Conservation (phyloP, 2,113 vertebrate species). For the Tiliqua scincoides region DNA sequence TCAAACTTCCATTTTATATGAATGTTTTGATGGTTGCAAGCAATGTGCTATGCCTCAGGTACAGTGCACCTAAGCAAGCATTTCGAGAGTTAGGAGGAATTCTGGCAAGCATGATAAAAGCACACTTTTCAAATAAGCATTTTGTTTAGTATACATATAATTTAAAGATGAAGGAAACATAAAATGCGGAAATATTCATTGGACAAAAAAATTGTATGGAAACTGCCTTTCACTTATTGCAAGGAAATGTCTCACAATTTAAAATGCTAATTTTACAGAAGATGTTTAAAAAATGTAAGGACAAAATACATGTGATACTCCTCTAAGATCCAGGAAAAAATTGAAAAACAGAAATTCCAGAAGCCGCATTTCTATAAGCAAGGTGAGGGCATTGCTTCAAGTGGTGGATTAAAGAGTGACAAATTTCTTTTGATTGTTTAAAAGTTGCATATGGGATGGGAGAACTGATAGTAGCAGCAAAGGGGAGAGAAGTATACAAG, state of each 20-base stretch:
- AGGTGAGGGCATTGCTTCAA: neutral
- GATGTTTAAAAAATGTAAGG: neutral
- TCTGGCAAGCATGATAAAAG: neutral
- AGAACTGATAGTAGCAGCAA: neutral
- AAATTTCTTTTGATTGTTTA: neutral
- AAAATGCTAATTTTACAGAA: neutral
- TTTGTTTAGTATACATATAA: neutral
- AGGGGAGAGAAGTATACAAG: neutral
- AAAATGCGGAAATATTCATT: neutral
- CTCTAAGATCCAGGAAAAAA: neutral
- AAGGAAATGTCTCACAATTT: neutral
- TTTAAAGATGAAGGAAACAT: neutral
- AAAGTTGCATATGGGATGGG: neutral
- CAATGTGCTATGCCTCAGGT: rapidly evolving
- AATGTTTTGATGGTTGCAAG: neutral
- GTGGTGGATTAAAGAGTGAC: neutral
- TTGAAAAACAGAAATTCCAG: slow-evolving; percentile 18
- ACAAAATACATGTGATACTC: neutral
- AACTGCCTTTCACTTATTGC: slow-evolving; percentile 23
- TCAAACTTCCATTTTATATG: neutral
- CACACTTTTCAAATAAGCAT: neutral
- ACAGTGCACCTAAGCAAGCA: neutral
- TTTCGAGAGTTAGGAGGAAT: neutral
- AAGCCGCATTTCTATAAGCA: neutral
- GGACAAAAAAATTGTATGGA: neutral